phyloP scores from a whole-genome alignment of 2,797 vertebrate species.

The Halcyon chelicuti region DNA sequence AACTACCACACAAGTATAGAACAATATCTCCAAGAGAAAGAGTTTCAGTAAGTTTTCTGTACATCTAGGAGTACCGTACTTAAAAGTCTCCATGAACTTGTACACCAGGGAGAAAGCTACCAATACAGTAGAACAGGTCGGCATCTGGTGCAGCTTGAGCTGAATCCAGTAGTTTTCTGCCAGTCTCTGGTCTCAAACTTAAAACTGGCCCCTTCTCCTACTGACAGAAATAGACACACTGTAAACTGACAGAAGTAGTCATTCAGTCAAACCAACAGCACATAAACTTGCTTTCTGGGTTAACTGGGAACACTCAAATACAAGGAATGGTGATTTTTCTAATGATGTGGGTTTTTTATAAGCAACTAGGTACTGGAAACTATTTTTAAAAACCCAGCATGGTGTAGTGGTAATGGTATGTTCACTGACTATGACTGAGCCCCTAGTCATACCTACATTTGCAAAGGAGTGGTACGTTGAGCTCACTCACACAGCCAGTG shows the following conservation, averaged over 20 bases:
- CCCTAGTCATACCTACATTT: not conserved
- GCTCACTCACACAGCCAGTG: too few relatives aligned
- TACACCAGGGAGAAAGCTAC: not conserved
- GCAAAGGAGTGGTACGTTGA: rapidly evolving
- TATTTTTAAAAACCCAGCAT: not conserved
- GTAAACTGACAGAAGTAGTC: not conserved
- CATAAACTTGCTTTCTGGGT: not conserved
- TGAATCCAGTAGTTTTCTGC: not conserved
- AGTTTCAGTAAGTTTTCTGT: not conserved
- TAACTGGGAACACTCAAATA: not conserved
- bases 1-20: not conserved
- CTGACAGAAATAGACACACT: not conserved
- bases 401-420: not conserved
- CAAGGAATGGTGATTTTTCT: not conserved
- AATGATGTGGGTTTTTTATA: rapidly evolving
- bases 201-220: not conserved
- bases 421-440: not conserved
- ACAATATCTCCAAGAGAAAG: not conserved
- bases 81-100: not conserved
- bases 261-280: not conserved
- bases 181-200: not conserved
- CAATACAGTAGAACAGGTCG: not conserved
- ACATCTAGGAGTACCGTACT: not conserved
- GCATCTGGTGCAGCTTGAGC: not conserved
- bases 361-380: not conserved